Conservation (phyloP, 2,113 vertebrate genomes). For the Budorcas taxicolor region DNA sequence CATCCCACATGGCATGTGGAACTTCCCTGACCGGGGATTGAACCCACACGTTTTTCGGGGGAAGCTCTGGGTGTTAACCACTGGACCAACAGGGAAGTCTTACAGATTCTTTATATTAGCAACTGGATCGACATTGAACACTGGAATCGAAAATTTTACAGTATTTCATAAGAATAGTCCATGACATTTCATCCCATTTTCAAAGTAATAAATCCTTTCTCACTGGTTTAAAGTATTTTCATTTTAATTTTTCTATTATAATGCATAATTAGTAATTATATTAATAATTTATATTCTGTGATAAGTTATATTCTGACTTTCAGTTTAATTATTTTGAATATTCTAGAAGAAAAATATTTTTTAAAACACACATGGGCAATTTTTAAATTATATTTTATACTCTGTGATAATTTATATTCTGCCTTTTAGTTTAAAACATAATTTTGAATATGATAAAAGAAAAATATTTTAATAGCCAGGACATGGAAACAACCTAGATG, state of each 20-base stretch:
- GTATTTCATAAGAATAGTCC: background rate
- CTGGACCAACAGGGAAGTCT: background rate
- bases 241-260: background rate
- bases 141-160: background rate
- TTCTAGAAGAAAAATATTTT: background rate
- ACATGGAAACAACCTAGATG: no score
- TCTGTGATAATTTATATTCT: background rate
- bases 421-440: background rate
- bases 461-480: background rate
- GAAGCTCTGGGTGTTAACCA: background rate
- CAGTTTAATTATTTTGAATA: background rate
- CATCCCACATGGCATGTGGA: background rate
- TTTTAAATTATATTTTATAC: background rate
- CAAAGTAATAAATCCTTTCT: background rate
- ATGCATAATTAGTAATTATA: background rate
- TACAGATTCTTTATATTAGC: background rate
- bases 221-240: background rate
- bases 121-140: background rate
- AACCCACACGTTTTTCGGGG: rapidly evolving
- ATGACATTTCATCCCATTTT: background rate
- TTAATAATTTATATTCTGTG: background rate
- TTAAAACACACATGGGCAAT: background rate
- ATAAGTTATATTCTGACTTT: background rate
- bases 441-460: background rate
- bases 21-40: background rate